Percentiles rank a stretch among this genome's conserved stretches.
phyloP scores from a whole-genome alignment of 2,888 invertebrate genomes.

The Acleris sparsana region DNA sequence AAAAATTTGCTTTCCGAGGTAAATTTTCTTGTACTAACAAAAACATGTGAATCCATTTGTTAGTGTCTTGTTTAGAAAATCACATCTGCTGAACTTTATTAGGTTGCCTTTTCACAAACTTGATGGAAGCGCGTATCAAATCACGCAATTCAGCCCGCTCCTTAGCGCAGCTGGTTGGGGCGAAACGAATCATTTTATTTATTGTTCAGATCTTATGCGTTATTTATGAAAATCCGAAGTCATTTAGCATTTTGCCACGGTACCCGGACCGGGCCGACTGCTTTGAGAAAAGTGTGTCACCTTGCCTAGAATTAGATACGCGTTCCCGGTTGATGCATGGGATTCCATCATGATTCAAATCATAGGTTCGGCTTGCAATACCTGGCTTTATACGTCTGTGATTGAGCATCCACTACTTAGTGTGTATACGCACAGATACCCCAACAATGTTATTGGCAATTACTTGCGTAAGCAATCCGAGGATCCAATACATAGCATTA shows the following conservation, averaged over 20 bases:
- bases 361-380: constrained; percentile 44
- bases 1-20: background rate
- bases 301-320: constrained; percentile 76
- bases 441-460: constrained; percentile 33
- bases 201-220: constrained; percentile 76
- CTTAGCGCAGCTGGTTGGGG: constrained; percentile 79
- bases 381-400: constrained; percentile 47
- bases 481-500: constrained; percentile 25
- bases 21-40: constrained; percentile 39
- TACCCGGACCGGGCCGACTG: constrained; percentile 54
- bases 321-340: constrained; percentile 62
- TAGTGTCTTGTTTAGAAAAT: constrained; percentile 80
- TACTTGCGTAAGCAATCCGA: constrained; percentile 27
- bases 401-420: constrained; percentile 46
- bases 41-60: constrained; percentile 72
- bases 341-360: constrained; percentile 53
- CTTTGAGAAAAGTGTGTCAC: constrained; percentile 74
- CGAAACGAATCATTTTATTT: constrained; percentile 79
- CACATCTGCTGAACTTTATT: constrained; percentile 82
- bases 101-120: constrained; percentile 78
- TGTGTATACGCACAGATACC: constrained; percentile 17
- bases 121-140: constrained; percentile 83
- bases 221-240: constrained; percentile 78
- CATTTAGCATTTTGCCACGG: constrained; percentile 59
- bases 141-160: constrained; percentile 75